Percentiles rank a stretch among this genome's conserved stretches.
phyloP scores from a whole-genome alignment of 2,113 vertebrate species.

The Trochalopteron elliotii region DNA sequence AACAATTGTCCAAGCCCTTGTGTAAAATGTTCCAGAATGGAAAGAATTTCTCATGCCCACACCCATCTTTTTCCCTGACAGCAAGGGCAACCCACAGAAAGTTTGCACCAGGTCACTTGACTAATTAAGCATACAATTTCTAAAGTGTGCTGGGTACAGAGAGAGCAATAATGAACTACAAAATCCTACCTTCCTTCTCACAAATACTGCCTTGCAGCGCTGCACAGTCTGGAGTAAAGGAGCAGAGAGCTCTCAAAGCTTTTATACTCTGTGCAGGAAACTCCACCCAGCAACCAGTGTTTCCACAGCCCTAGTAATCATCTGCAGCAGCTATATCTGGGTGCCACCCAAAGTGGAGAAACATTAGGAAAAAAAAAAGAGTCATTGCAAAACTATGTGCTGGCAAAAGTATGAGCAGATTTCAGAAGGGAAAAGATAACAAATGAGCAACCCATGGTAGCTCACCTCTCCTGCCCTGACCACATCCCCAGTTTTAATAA shows the following conservation, averaged over 20 bases:
- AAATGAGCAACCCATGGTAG: neutral
- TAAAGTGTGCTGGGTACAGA: neutral
- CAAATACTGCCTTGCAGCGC: neutral
- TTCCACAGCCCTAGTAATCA: slow-evolving; percentile 30
- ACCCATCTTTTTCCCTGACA: neutral
- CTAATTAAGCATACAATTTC: neutral
- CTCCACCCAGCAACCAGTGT: slow-evolving; percentile 77
- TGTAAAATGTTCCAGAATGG: neutral
- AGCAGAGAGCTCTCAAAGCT: neutral
- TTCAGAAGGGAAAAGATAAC: neutral
- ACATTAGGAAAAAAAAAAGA: neutral
- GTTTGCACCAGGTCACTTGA: neutral
- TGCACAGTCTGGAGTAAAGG: neutral
- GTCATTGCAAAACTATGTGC: slow-evolving; percentile 54
- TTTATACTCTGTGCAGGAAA: slow-evolving; percentile 55
- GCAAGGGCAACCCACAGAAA: neutral
- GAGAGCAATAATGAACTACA: neutral
- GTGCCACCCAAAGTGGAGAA: neutral
- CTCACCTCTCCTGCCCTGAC: neutral
- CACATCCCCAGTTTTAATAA: neutral
- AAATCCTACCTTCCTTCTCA: slow-evolving; percentile 55
- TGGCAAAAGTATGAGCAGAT: neutral
- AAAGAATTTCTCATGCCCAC: neutral
- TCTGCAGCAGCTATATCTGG: neutral
- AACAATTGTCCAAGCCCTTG: neutral